Evolutionary conservation across 2,797 vertebrate genomes (phyloP), one percentile per base, ranked within the genome.

Genomic region (Alcedo atthis): DNA sequence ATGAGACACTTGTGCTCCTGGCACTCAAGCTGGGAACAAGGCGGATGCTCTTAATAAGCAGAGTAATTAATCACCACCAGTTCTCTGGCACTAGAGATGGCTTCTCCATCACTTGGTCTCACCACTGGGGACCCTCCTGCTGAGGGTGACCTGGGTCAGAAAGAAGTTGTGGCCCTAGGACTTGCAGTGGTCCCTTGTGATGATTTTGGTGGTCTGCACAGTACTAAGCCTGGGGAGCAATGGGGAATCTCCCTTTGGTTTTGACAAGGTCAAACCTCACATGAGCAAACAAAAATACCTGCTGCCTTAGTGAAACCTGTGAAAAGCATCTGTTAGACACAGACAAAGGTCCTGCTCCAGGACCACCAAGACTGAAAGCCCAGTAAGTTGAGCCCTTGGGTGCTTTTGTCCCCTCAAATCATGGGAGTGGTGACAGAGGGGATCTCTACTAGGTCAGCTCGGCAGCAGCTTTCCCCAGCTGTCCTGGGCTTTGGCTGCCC

Each of bases 1-100:
- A 81, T 1, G n/a, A 87, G 73, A 1, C 21, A 12, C 28, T n/a
- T 28, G 15, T 49, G 86, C 69, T 92, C 59, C 86, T 75, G 70
- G 42, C 63, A 67, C 17, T 35, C 4, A 19, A 28, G 85, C 87
- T 54, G 81, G 26, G 74, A 88, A 69, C 30, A 10, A 28, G 61
- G 61, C 2, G 4, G 55, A 63, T 3, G 20, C 32, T 94, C 37
- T 53, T 13, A 81, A 49, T 4, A 37, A 33, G 11, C 59, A 9
- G 28, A 46, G 66, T 87, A 83, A 93, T 93, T 85, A 91, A 95
- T 91, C 91, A 85, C 45, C 66, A 37, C 4, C 55, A 18, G 61
- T 94, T 91, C 91, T 75, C 80, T 69, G 69, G 69, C 0, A 2
- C n/a, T 76, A 19, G 40, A 54, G 85, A 73, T 43, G 77, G 62